Evolutionary conservation across 1,140 invertebrate species (phyloP).

Genomic region (Archivesica marissinica): DNA sequence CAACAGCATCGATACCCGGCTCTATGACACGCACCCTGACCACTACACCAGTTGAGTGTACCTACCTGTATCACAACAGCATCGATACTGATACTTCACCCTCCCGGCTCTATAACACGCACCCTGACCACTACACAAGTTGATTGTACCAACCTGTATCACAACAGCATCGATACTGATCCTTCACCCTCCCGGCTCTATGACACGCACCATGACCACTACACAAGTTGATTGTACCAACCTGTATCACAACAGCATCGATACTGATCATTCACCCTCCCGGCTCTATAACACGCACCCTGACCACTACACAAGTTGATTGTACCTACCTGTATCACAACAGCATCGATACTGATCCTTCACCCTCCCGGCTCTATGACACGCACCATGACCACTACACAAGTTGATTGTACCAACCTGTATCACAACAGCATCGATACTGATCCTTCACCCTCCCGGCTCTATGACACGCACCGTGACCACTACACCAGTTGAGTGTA

Average conservation of each 20-base stretch:
- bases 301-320: no score
- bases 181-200: slow-evolving; percentile 8
- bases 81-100: no score
- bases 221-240: no score
- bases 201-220: slow-evolving; percentile 24
- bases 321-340: slow-evolving; percentile 48
- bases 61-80: no score
- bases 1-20: slow-evolving; percentile 49
- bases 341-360: slow-evolving; percentile 40
- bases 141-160: slow-evolving; percentile 36
- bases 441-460: not conserved
- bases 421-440: slow-evolving; percentile 49
- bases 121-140: no score
- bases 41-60: slow-evolving; percentile 48
- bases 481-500: slow-evolving; percentile 48
- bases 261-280: not conserved
- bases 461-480: slow-evolving; percentile 44
- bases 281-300: no score
- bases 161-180: slow-evolving; percentile 51
- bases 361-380: slow-evolving; percentile 22
- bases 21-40: slow-evolving; percentile 43
- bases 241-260: slow-evolving; percentile 53
- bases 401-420: slow-evolving; percentile 37
- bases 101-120: no score
- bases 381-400: slow-evolving; percentile 32